A percentile compares a stretch with the other conserved stretches of the same genome.
These are phyloP conservation scores for Drosophila testacea DNA, from an alignment of 2,888 invertebrate species.

Conservation along the genomic window DNA sequence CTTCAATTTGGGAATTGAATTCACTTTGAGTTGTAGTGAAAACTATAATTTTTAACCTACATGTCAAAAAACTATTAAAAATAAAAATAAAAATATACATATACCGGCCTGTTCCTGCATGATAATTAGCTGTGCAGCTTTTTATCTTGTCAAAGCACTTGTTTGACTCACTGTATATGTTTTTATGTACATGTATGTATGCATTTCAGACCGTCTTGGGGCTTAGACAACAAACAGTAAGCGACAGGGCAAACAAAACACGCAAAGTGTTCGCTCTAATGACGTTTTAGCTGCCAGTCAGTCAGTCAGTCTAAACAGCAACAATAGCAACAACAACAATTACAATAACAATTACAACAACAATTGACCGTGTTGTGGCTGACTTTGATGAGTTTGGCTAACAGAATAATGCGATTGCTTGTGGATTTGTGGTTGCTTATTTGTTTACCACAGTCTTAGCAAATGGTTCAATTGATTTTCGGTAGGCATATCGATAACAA, in stretches of 20 bases:
- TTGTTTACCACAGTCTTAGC: slow-evolving; percentile 8
- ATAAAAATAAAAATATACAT: too few species aligned
- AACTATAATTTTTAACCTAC: too few species aligned
- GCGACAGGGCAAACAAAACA: slow-evolving; percentile 48
- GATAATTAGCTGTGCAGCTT: too few species aligned
- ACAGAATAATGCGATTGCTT: slow-evolving; percentile 38
- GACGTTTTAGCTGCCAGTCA: slow-evolving; percentile 44
- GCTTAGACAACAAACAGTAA: slow-evolving; percentile 52
- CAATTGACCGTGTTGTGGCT: slow-evolving; percentile 28
- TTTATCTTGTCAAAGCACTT: too few species aligned
- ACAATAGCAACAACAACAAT: background rate
- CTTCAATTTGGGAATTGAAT: too few species aligned
- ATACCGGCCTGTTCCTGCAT: too few species aligned
- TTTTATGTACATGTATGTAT: slow-evolving; percentile 11
- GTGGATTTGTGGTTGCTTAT: slow-evolving; percentile 30
- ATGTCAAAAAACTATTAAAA: too few species aligned
- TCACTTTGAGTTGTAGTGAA: too few species aligned
- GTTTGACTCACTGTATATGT: background rate
- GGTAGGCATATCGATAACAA: slow-evolving; percentile 20
- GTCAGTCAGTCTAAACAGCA: slow-evolving; percentile 18
- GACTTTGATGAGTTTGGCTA: slow-evolving; percentile 41
- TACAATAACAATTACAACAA: slow-evolving; percentile 10
- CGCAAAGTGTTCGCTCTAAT: slow-evolving; percentile 48
- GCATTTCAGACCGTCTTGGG: slow-evolving; percentile 46
- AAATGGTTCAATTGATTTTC: background rate